Base-by-base conservation (phyloP, 2,113 vertebrate genomes). In the Myrmecophaga tridactyla region DNA sequence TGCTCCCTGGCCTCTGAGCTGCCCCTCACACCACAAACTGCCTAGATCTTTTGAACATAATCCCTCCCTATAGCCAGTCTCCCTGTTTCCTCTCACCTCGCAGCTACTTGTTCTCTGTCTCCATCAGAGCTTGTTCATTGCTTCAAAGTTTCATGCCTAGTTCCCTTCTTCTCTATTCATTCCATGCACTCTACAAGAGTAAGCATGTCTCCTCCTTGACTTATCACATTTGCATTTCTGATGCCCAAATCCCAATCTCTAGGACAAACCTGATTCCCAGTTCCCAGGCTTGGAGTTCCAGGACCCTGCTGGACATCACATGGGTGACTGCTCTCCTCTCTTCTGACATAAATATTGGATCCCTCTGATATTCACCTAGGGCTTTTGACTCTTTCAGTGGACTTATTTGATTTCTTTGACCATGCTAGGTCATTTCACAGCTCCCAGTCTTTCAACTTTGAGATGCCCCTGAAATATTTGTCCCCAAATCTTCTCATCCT, bases 11-110 rank as follows among this genome's bases (percentile, higher is more conserved):
- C 39, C 31, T 21, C 63, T 13, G 48, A 60, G 63, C 36, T 67
- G 8, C 69, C 3, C 67, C 81, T 34, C 53, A 60, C 53, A 73
- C 1, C 2, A 0, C 6, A 8, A 21, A 48, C 23, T 41, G 34
- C 25, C 67, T 14, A 5, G 34, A 9, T 63, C 84, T 75, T 46
- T 17, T 0, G n/a, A 1, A 46, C 10, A 5, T 0, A 0, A 31
- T 41, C 29, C 34, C 48, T 51, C 58, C 48, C 41, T 23, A 17
- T 4, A 27, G 20, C 21, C 58, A n/a, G 27, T 39, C 83, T 67
- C 27, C n/a, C 48, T 73, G 67, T 18, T 48, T 20, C 76, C 39
- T 48, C 39, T 48, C 12, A 2, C 11, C 4, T n/a, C 29, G 23
- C 75, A 25, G 14, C 23, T 4, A 6, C 56, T 46, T 13, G 0